Percentiles rank a stretch among this genome's conserved stretches.
Conservation (phyloP, 2,797 vertebrate species). For the Pantherophis vulpinus region DNA sequence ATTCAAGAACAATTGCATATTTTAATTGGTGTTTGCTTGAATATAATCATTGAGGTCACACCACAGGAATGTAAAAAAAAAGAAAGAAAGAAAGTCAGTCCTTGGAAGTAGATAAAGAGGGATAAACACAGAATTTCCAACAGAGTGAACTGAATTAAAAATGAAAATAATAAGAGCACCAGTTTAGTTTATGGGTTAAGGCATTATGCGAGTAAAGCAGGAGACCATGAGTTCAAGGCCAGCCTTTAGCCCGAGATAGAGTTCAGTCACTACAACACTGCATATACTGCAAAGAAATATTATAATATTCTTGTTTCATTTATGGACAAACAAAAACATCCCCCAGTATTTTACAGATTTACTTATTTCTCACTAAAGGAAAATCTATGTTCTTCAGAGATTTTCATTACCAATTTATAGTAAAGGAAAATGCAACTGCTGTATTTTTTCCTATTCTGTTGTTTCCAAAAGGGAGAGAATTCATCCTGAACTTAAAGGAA, state of each 20-base stretch:
- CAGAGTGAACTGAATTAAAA: too few relatives aligned
- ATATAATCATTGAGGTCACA: not conserved
- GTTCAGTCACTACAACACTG: not conserved
- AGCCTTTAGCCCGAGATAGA: not conserved
- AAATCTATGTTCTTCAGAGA: too few relatives aligned
- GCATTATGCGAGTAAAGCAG: too few relatives aligned
- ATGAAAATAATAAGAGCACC: too few relatives aligned
- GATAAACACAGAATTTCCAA: not conserved
- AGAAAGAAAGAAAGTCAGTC: not conserved
- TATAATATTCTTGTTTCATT: not conserved
- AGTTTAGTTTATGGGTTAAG: too few relatives aligned
- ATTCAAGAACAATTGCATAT: not conserved
- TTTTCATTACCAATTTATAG: too few relatives aligned
- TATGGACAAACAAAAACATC: not conserved
- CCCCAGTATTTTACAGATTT: not conserved
- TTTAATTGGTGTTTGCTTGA: not conserved
- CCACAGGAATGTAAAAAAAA: not conserved
- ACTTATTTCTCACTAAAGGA: not conserved
- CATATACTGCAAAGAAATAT: not conserved
- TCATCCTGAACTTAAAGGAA: too few relatives aligned
- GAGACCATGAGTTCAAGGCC: too few relatives aligned
- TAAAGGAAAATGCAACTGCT: too few relatives aligned
- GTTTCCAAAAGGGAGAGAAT: too few relatives aligned
- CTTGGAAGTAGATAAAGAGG: not conserved
- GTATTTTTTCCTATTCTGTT: too few relatives aligned